phyloP scores from a whole-genome alignment of 2,888 invertebrate species.

The Scrobipalpa atriplicella region DNA sequence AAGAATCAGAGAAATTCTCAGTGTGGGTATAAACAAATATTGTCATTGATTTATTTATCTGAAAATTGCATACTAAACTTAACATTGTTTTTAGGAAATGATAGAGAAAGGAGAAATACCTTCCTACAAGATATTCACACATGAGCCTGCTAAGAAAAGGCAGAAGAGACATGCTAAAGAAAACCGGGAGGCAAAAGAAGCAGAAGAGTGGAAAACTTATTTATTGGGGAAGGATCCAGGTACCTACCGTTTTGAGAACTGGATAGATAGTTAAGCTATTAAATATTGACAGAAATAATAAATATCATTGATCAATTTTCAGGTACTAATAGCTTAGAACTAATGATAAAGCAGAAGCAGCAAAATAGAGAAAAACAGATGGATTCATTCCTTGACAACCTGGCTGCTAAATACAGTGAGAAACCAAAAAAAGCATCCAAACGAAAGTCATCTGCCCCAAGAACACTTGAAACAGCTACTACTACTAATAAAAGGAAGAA shows the following conservation, averaged over 20 bases:
- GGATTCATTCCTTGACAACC: conserved; percentile 86
- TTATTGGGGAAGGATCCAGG: conserved; percentile 55
- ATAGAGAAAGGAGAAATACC: conserved; percentile 90
- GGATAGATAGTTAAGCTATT: too few relatives aligned
- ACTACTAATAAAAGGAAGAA: conserved; percentile 66
- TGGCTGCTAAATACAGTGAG: conserved; percentile 87
- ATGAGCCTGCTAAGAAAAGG: conserved; percentile 89
- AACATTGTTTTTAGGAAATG: conserved; percentile 74
- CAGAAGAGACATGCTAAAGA: conserved; percentile 86
- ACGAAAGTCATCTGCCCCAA: conserved; percentile 58
- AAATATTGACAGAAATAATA: not conserved
- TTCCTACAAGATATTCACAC: conserved; percentile 89
- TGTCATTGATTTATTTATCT: not conserved
- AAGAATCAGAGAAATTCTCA: conserved; percentile 86
- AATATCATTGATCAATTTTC: conserved; percentile 37
- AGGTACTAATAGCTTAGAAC: conserved; percentile 75
- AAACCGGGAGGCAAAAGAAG: conserved; percentile 87
- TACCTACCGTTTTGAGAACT: conserved; percentile 30
- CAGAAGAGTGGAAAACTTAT: conserved; percentile 83
- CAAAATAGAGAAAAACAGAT: conserved; percentile 84
- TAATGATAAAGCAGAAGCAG: conserved; percentile 86
- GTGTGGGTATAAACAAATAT: conserved; percentile 56
- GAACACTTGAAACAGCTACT: conserved; percentile 53
- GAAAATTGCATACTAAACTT: not conserved
- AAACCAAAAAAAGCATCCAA: conserved; percentile 56